A percentile compares a stretch with the other conserved stretches of the same genome.
phyloP scores from a whole-genome alignment of 2,888 invertebrate genomes.

The Leucozona laternaria region DNA sequence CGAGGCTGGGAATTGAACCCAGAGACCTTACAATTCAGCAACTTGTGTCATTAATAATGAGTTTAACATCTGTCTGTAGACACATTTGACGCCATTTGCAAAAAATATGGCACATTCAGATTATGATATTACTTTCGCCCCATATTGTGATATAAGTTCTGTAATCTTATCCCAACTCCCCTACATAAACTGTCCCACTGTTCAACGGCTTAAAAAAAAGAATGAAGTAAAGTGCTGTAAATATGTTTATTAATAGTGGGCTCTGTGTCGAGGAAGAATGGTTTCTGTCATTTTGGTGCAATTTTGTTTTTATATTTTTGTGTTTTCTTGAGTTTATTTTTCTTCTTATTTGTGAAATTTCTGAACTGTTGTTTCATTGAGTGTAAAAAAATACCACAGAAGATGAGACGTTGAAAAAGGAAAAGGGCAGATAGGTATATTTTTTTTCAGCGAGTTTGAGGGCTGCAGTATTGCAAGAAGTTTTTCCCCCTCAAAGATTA shows the following conservation, averaged over 20 bases:
- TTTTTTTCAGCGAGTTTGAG: background rate
- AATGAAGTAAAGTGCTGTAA: conserved; percentile 50
- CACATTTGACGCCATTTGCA: too few relatives aligned
- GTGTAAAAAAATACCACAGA: conserved; percentile 1
- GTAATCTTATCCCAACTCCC: background rate
- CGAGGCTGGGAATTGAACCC: too few relatives aligned
- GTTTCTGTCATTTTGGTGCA: conserved; percentile 59
- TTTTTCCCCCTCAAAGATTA: conserved; percentile 18
- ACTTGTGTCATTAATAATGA: too few relatives aligned
- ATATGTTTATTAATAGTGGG: conserved; percentile 73
- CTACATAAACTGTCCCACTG: background rate
- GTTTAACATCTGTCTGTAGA: too few relatives aligned
- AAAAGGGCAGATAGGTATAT: conserved; percentile 1
- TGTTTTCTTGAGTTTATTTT: background rate
- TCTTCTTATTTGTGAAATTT: background rate
- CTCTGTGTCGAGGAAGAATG: conserved; percentile 43
- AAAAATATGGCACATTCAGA: too few relatives aligned
- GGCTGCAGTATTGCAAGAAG: background rate
- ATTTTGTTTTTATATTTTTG: conserved; percentile 3
- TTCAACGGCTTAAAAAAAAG: background rate
- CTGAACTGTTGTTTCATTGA: conserved; percentile 9
- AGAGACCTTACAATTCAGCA: too few relatives aligned
- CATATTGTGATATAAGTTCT: too few relatives aligned
- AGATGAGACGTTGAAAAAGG: conserved; percentile 21
- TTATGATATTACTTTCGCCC: too few relatives aligned